Base-by-base conservation (phyloP, 2,888 invertebrate genomes). In the Scaptomyza cyrtandrae region DNA sequence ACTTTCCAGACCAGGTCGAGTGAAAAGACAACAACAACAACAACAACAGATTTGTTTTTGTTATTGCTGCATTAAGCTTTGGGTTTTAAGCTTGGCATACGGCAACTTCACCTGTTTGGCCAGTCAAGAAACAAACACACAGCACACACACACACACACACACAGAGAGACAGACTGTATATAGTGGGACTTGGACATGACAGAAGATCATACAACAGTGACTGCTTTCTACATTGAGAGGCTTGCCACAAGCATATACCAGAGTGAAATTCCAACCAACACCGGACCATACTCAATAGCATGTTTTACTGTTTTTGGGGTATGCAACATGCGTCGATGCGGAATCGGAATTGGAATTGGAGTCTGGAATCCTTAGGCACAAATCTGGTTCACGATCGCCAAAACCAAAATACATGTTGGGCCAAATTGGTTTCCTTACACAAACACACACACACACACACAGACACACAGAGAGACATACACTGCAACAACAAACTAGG, bases 241-340 rank as follows among this genome's bases (percentile, higher is more conserved):
- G 35, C 27, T 39, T 41, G 31, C 14, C 39, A 39, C 48, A 59
- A 48, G 54, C 58, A 50, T 56, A 19, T 78, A 70, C 76, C 75
- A 75, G 76, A 76, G 76, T 76, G 76, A 76, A 76, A 76, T 76
- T 76, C 76, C 76, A 24, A 14, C 16, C n/a, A 35, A 16, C 59
- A 33, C 54, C 50, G 63, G 64, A 71, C 64, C 69, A 63, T 52
- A 64, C 65, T 71, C 65, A 55, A 70, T 64, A 64, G 56, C 43
- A 41, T 41, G 33, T 33, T 9, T 54, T 65, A 19, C 1, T 19
- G 19, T 19, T 53, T 66, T 66, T 55, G 56, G 55, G 54, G 39
- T 53, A 45, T 45, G 66, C 66, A 37, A 54, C 33, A 39, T 16
- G 24, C 35, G 48, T n/a, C 59, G 56, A 75, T 74, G 74, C 76